phyloP scores from a whole-genome alignment of 2,113 vertebrate species.

The Vulpes vulpes region DNA sequence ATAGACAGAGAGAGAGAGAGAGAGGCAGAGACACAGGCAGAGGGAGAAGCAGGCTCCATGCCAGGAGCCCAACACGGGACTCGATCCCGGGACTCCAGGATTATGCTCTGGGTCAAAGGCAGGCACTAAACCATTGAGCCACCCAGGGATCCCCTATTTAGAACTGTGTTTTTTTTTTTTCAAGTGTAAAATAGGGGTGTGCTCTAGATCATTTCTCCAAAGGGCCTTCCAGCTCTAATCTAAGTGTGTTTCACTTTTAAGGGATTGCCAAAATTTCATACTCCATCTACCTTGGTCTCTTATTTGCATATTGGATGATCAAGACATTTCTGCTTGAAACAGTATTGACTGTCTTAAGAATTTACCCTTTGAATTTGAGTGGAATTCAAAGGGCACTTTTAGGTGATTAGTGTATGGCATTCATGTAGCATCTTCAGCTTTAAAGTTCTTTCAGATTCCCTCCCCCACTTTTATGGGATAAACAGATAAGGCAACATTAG shows the following conservation, averaged over 20 bases:
- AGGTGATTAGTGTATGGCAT: not conserved
- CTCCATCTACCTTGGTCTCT: not conserved
- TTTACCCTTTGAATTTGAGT: not conserved
- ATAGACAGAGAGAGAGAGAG: no score
- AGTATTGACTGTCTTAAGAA: not conserved
- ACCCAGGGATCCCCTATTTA: no score
- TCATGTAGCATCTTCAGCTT: not conserved
- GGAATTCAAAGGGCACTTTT: not conserved
- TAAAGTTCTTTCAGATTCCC: not conserved
- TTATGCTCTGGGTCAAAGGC: no score
- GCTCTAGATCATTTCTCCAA: not conserved
- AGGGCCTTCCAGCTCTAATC: not conserved
- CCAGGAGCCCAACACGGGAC: no score
- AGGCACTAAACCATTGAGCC: no score
- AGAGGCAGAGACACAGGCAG: no score
- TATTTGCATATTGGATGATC: not conserved
- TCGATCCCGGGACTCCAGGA: no score
- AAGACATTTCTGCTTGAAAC: not conserved
- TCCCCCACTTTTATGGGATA: not conserved
- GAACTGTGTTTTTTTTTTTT: not conserved
- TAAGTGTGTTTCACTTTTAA: constrained; percentile 12
- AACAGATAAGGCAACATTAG: not conserved
- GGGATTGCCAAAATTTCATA: not conserved
- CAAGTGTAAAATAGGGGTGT: not conserved
- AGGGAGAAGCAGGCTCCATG: no score